Base-by-base conservation (phyloP, 2,113 vertebrate species). In the Camelus bactrianus region DNA sequence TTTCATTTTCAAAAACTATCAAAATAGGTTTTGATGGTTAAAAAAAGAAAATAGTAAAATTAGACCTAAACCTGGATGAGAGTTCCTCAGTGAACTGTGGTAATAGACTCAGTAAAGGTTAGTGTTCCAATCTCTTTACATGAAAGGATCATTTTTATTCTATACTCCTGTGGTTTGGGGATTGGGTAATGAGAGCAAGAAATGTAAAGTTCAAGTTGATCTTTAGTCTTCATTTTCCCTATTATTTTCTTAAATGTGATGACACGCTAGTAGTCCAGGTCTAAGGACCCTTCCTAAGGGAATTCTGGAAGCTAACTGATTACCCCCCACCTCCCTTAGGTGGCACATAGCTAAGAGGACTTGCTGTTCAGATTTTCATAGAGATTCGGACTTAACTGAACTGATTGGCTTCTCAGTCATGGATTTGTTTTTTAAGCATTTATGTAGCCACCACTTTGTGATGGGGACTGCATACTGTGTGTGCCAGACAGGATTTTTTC, bases 1-100 rank as follows among this genome's bases (percentile, higher is more conserved):
- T 91, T 96, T 93, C 58, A 67, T 83, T 91, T 88, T 88, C 42
- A 95, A 79, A 93, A 96, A 52, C 46, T 69, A 64, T 94, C 64
- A 95, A 56, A 89, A 86, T 72, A 32, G 19, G 24, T 85, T 64
- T 73, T 70, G 88, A 65, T 85, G 38, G n/a, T 11, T 11, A 8
- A 28, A 42, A n/a, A 46, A 69, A 75, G 8, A 84, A 13, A 3
- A 17, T n/a, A 70, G 20, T 70, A 64, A 82, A 62, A 50, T 85
- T 67, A n/a, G 48, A 30, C 30, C 50, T 75, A 72, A 64, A 58
- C 28, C 9, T 82, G 48, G 24, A 62, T 54, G 24, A 82, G 15
- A 64, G 26, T 19, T 56, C 35, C 22, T 62, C 14, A 35, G 32
- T 94, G n/a, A 96, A 17, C 50, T 87, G 17, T 70, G 50, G 2